A percentile compares a stretch with the other conserved stretches of the same genome.
These are phyloP conservation scores for Ciconia stormi DNA, from an alignment of 2,113 vertebrate genomes.

Conservation along the genomic window DNA sequence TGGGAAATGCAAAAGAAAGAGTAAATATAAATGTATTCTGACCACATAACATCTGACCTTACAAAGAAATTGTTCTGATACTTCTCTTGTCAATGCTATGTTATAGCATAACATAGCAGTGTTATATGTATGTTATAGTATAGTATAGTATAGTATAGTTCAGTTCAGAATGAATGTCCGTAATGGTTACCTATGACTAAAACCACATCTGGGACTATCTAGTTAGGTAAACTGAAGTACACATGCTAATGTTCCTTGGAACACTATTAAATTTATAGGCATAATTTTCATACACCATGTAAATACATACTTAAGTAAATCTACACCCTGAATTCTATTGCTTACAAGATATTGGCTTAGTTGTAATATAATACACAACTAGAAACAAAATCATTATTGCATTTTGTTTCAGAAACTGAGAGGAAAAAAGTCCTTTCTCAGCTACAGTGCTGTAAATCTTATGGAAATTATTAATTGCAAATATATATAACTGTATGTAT, in stretches of 20 bases:
- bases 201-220: not conserved
- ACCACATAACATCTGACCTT: not conserved
- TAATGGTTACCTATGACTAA: not conserved
- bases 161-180: not conserved
- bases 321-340: not conserved
- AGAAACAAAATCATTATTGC: not conserved
- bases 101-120: too few relatives aligned
- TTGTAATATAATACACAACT: not conserved
- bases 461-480: not conserved
- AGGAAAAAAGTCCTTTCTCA: not conserved
- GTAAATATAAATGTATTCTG: not conserved
- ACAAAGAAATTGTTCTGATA: not conserved
- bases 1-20: not conserved
- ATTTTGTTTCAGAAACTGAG: not conserved
- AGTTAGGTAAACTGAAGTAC: not conserved
- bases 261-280: not conserved
- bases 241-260: not conserved
- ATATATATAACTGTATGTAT: not conserved
- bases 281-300: not conserved
- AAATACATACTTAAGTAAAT: not conserved
- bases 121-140: too few relatives aligned
- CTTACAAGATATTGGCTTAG: not conserved
- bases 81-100: not conserved
- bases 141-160: too few relatives aligned
- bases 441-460: not conserved